Evolutionary conservation across 2,113 vertebrate genomes (phyloP), one percentile per base, ranked within the genome.

Genomic region (Brachyhypopomus gauderio): DNA sequence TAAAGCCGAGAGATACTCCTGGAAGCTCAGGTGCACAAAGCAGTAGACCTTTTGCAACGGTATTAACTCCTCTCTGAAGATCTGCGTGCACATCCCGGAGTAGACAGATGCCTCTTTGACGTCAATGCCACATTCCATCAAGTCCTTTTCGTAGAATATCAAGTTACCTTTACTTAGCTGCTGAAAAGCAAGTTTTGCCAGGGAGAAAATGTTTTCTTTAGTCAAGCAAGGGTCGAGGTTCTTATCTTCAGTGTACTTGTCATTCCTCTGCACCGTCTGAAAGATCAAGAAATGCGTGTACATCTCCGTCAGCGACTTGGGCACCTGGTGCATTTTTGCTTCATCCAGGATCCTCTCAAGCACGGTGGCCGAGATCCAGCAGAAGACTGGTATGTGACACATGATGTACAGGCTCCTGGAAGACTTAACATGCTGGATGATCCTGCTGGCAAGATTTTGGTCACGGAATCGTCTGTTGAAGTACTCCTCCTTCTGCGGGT

Each of bases 1-100:
- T 30, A 83, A 74, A 58, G 81, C 81, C 14, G 81, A 75, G n/a
- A 83, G 70, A 34, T 78, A 83, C 25, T 83, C 81, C 72, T 83
- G 81, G 52, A 83, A 83, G 72, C 76, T 83, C 70, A 83, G 56
- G 69, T 83, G 81, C 60, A 83, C 76, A 14, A 78, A 83, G 71
- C 76, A 74, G 64, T 48, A 83, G 76, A 83, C 60, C 38, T 48
- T 66, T 73, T 78, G 60, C 70, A 48, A 72, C 5, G 74, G 12
- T 25, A 25, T 25, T 30, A 56, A 56, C 20, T 80, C 78, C 45
- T 80, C 78, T 66, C 59, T 34, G 71, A 58, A 78, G 62, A 83
- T 74, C 48, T 83, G 60, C 5, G 81, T 78, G 62, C 70, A 83
- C 20, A 83, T 22, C 67, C 81, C 81, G 48, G 81, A 83, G 55